phyloP scores from a whole-genome alignment of 2,888 invertebrate species.

The Caenorhabditis sp. region DNA sequence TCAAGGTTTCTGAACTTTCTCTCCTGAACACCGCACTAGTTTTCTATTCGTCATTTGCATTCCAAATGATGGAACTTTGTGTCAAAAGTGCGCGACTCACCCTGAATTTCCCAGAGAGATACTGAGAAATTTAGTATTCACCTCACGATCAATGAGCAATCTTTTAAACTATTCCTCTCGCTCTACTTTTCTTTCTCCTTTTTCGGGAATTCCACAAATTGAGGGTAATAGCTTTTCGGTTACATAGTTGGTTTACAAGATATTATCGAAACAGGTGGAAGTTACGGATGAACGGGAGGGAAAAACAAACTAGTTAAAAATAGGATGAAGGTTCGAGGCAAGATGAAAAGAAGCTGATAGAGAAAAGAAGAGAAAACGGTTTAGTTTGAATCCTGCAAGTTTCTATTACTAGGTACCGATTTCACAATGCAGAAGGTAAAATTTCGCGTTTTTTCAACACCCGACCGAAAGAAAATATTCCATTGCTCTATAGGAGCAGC shows the following conservation, averaged over 20 bases:
- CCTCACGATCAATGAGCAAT: slow-evolving; percentile 32
- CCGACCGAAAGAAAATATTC: no score
- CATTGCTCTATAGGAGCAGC: no score
- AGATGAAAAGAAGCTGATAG: slow-evolving; percentile 28
- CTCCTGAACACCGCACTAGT: slow-evolving; percentile 1
- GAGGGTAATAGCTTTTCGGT: not conserved
- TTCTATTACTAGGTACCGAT: not conserved
- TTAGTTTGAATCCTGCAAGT: not conserved
- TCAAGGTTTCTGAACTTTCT: slow-evolving; percentile 10
- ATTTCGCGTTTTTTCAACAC: not conserved
- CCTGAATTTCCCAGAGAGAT: no score
- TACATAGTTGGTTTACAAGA: slow-evolving; percentile 25
- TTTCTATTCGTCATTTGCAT: slow-evolving; percentile 1
- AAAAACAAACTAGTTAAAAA: slow-evolving; percentile 53
- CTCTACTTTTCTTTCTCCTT: not conserved
- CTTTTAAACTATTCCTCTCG: not conserved
- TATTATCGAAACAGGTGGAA: slow-evolving; percentile 24
- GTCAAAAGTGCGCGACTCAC: slow-evolving; percentile 17
- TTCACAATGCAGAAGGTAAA: slow-evolving; percentile 29
- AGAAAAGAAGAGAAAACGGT: not conserved
- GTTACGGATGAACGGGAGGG: slow-evolving; percentile 6
- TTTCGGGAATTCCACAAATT: not conserved
- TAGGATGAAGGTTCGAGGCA: slow-evolving; percentile 39
- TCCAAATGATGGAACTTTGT: slow-evolving; percentile 3
- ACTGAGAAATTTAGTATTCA: slow-evolving; percentile 22